Base-by-base conservation (phyloP, 2,797 vertebrate genomes). In the Furcifer pardalis region DNA sequence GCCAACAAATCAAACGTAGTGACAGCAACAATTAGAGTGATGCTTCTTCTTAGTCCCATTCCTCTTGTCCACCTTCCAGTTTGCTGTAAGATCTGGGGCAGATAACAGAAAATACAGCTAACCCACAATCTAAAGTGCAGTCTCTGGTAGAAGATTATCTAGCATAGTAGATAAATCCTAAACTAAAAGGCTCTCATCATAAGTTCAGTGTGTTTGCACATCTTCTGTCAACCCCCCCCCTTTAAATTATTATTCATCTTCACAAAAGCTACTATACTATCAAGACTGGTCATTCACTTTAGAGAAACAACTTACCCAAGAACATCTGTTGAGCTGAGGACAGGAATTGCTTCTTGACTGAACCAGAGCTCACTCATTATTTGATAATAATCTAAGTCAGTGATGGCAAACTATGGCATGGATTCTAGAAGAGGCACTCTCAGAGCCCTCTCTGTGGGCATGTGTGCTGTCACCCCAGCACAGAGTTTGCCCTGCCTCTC, bases 21-120 rank as follows among this genome's bases (percentile, higher is more conserved):
- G 30, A 77, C 77, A 60, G 85, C 59, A 83, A 71, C 59, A 72
- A 32, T 81, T 62, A 79, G 23, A 65, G 30, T 76, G 73, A 68
- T 9, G 30, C 63, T 23, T 49, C 76, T 81, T 52, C 40, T 62
- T 71, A 59, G 60, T 6, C 37, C 3, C 56, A 7, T 79, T 42
- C 49, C 46, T 78, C 78, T 75, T 52, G 56, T 62, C 52, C 49
- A 19, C 30, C 25, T 65, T 75, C 86, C 76, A 9, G 73, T 23
- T 52, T 81, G 10, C 32, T 37, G 17, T 77, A 17, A 66, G 82
- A 83, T 68, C 19, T 8, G 49, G 72, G 8, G 30, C 59, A 84
- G 71, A 84, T n/a, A 72, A 17, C 52, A 77, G 37, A 79, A 1
- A 73, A 66, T 35, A 77, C 27, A 46, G 19, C 60, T 37, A 85